phyloP scores from a whole-genome alignment of 1,140 invertebrate genomes.

The Drosophila arawakana region DNA sequence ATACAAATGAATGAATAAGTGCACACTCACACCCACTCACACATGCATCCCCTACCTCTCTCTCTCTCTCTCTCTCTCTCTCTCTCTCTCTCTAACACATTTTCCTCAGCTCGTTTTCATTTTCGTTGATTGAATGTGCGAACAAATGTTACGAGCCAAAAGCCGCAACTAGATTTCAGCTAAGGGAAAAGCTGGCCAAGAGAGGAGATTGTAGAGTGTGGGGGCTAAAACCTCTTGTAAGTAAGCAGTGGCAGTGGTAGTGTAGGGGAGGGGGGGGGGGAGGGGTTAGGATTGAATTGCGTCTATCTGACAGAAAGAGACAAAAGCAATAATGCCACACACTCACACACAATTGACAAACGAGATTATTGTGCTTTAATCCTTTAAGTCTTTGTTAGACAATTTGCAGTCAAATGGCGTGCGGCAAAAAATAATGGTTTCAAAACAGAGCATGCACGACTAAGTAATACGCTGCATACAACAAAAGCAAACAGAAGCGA shows the following conservation, averaged over 20 bases:
- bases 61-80: background rate
- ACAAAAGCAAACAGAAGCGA: too few species aligned
- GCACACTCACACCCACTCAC: constrained; percentile 42
- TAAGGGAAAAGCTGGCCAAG: background rate
- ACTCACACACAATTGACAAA: constrained; percentile 50
- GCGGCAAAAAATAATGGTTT: constrained; percentile 13
- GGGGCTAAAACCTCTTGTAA: background rate
- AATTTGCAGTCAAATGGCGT: constrained; percentile 61
- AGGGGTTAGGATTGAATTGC: background rate
- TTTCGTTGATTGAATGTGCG: constrained; percentile 77
- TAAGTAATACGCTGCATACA: background rate
- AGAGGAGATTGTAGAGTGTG: background rate
- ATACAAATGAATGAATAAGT: constrained; percentile 81
- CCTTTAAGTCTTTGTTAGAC: constrained; percentile 82
- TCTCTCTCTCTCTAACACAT: background rate
- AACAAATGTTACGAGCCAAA: constrained; percentile 28
- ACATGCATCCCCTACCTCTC: background rate
- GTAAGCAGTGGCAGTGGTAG: background rate
- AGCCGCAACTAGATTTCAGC: constrained; percentile 16
- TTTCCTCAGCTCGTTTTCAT: constrained; percentile 62
- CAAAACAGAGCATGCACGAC: constrained; percentile 1
- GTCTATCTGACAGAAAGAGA: background rate
- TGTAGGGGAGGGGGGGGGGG: too few species aligned
- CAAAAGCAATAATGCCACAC: background rate
- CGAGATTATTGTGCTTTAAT: constrained; percentile 77